Conservation (phyloP, 1,140 invertebrate species). For the Himalopsyche phryganea region DNA sequence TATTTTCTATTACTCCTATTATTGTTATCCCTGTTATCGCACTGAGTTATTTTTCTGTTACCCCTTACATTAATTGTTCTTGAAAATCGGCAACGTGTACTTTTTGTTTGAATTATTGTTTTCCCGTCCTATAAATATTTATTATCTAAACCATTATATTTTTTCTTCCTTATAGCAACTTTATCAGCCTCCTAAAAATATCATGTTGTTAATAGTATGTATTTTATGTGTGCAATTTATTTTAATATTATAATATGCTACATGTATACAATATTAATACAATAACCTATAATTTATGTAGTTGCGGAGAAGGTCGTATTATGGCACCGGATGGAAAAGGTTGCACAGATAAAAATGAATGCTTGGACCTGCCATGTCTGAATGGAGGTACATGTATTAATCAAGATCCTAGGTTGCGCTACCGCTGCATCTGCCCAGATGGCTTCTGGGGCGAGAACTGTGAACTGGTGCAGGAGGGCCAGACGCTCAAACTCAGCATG, state of each 20-base stretch:
- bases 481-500: conserved; percentile 89
- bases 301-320: conserved; percentile 87
- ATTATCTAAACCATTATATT: no score
- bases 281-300: conserved; percentile 43
- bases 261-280: conserved; percentile 29
- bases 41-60: conserved; percentile 40
- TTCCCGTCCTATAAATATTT: conserved; percentile 28
- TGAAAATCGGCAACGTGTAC: not conserved
- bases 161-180: no score
- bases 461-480: conserved; percentile 87
- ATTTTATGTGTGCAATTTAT: conserved; percentile 26
- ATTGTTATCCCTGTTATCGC: conserved; percentile 35
- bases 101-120: conserved; percentile 18
- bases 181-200: no score
- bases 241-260: conserved; percentile 35
- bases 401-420: conserved; percentile 78
- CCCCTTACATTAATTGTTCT: conserved; percentile 25
- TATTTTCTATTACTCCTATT: no score
- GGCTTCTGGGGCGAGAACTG: conserved; percentile 94
- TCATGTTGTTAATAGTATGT: no score
- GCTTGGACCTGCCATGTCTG: conserved; percentile 85
- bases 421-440: conserved; percentile 80
- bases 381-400: conserved; percentile 88
- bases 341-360: conserved; percentile 92
- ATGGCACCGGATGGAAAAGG: conserved; percentile 84